Evolutionary conservation across 1,140 invertebrate species (phyloP).

Genomic region (Lordiphosa mommai): DNA sequence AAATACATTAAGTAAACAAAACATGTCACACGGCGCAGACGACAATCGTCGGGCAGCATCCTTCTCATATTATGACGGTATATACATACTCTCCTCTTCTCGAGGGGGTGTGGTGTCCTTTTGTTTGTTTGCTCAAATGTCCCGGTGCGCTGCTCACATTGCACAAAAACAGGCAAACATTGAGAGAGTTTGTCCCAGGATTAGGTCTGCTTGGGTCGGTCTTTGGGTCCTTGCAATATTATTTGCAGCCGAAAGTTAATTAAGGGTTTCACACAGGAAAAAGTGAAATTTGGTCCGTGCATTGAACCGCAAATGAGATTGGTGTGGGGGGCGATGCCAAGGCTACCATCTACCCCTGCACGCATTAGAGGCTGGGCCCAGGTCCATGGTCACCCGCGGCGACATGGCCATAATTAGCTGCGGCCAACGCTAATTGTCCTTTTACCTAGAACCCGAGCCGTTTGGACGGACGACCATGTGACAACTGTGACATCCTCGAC

Average conservation of each 20-base stretch:
- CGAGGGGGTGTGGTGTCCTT: conserved; percentile 12
- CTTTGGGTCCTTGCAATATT: conserved; percentile 17
- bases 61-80: conserved; percentile 5
- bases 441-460: conserved; percentile 16
- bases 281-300: conserved; percentile 36
- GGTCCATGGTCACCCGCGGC: conserved; percentile 36
- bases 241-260: conserved; percentile 60
- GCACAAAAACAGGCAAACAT: conserved; percentile 27
- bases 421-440: conserved; percentile 55
- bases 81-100: conserved; percentile 12
- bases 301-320: conserved; percentile 39
- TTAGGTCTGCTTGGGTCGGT: conserved; percentile 23
- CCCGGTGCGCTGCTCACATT: conserved; percentile 36
- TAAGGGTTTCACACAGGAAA: conserved; percentile 61
- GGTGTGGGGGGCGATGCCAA: not conserved
- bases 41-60: not conserved
- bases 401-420: conserved; percentile 62
- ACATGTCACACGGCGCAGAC: not conserved
- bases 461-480: not conserved
- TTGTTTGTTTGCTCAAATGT: conserved; percentile 32
- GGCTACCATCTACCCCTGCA: not conserved
- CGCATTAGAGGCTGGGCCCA: not conserved
- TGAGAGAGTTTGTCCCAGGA: conserved; percentile 13
- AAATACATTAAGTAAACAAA: conserved; percentile 8
- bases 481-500: conserved; percentile 34